Conservation (phyloP, 2,797 vertebrate genomes). For the Bradypodion pumilum region DNA sequence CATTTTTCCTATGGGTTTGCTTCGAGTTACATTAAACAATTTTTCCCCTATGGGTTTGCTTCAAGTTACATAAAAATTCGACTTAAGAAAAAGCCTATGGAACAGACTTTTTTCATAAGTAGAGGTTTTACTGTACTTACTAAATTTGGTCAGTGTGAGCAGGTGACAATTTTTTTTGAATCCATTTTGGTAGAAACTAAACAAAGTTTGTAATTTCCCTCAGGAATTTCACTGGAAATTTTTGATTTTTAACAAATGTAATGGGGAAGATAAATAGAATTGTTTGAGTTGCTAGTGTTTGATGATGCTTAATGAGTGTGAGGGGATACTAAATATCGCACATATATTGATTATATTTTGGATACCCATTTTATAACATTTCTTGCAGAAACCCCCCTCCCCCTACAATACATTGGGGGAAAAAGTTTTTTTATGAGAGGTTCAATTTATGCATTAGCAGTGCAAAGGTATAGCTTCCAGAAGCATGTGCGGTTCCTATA, state of each 20-base stretch:
- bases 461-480: not conserved
- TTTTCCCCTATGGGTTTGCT: too few relatives aligned
- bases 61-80: too few relatives aligned
- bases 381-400: not conserved
- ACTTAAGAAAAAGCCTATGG: too few relatives aligned
- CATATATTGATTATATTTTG: not conserved
- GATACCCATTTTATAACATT: not conserved
- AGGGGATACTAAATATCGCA: not conserved
- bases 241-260: not conserved
- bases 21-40: too few relatives aligned
- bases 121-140: not conserved
- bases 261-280: too few relatives aligned
- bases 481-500: too few relatives aligned
- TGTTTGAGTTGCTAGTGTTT: not conserved
- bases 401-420: not conserved
- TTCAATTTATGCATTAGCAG: not conserved
- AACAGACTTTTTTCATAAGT: too few relatives aligned
- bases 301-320: not conserved
- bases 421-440: not conserved
- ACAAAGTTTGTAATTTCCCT: not conserved
- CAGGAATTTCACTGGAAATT: not conserved
- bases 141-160: not conserved
- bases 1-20: too few relatives aligned
- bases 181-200: not conserved
- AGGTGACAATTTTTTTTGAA: not conserved